Evolutionary conservation across 2,797 vertebrate species (phyloP).

Genomic region (Cheirogaleus major): DNA sequence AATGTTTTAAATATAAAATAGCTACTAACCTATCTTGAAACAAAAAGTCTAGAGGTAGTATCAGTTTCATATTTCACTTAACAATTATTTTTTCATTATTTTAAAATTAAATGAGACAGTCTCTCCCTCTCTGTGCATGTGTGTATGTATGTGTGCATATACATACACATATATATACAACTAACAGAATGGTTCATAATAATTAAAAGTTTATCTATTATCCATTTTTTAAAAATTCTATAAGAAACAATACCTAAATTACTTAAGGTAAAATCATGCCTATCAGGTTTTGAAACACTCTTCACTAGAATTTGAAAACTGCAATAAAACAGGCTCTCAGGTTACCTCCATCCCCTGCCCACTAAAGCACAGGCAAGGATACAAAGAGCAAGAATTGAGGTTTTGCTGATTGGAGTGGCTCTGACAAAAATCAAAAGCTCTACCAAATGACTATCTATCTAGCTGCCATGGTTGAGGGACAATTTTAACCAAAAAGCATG

Average conservation of each 20-base stretch:
- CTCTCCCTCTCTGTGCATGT: not conserved
- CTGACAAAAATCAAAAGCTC: not conserved
- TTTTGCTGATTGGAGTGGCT: not conserved
- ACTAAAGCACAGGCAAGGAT: not conserved
- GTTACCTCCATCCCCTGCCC: not conserved
- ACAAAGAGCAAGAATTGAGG: not conserved
- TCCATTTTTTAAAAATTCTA: not conserved
- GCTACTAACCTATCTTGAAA: not conserved
- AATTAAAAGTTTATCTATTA: conserved; percentile 10
- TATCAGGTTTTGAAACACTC: not conserved
- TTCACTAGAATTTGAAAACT: not conserved
- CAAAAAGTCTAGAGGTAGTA: not conserved
- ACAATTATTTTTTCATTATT: not conserved
- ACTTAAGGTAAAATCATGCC: not conserved
- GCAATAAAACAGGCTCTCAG: not conserved
- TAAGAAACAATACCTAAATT: conserved; percentile 12
- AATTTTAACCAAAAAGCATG: not conserved
- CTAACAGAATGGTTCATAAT: not conserved
- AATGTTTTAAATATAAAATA: not conserved
- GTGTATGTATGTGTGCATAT: not conserved
- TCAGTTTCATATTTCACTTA: not conserved
- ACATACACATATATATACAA: not conserved
- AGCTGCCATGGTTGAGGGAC: not conserved
- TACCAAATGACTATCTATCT: not conserved
- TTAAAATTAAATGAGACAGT: conserved; percentile 33